A percentile compares a stretch with the other conserved stretches of the same genome.
phyloP scores from a whole-genome alignment of 2,797 vertebrate genomes.

The Tapera naevia region DNA sequence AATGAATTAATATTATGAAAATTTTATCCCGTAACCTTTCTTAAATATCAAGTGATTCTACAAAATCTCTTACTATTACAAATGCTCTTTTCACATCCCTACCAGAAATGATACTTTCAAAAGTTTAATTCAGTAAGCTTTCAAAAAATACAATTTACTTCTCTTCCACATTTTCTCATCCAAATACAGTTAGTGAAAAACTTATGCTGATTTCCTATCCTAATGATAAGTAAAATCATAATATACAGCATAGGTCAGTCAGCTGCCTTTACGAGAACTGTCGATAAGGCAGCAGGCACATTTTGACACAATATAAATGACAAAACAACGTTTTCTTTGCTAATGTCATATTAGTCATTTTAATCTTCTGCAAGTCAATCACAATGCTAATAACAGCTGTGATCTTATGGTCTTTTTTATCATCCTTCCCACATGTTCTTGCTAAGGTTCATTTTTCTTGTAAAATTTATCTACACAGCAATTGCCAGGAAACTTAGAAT shows the following conservation, averaged over 20 bases:
- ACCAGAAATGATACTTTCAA: background rate
- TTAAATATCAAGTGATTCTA: constrained; percentile 14
- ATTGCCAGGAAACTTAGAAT: constrained; percentile 18
- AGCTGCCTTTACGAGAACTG: background rate
- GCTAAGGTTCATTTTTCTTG: background rate
- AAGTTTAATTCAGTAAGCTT: background rate
- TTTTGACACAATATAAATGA: constrained; percentile 8
- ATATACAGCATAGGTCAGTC: background rate
- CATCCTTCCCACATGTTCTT: background rate
- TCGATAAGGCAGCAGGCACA: background rate
- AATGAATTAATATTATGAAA: background rate
- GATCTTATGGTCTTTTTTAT: background rate
- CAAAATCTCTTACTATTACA: background rate
- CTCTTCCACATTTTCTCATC: background rate
- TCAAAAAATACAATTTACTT: background rate
- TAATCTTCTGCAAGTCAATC: constrained; percentile 27
- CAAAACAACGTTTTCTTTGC: constrained; percentile 28
- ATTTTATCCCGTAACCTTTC: constrained; percentile 4
- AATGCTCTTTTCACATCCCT: background rate
- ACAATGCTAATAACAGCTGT: background rate
- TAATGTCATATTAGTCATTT: constrained; percentile 25
- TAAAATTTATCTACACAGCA: background rate
- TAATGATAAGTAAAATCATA: background rate
- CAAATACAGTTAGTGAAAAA: background rate
- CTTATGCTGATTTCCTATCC: background rate